Evolutionary conservation across 2,888 invertebrate genomes (phyloP).

Genomic region (Synanthedon vespiformis): DNA sequence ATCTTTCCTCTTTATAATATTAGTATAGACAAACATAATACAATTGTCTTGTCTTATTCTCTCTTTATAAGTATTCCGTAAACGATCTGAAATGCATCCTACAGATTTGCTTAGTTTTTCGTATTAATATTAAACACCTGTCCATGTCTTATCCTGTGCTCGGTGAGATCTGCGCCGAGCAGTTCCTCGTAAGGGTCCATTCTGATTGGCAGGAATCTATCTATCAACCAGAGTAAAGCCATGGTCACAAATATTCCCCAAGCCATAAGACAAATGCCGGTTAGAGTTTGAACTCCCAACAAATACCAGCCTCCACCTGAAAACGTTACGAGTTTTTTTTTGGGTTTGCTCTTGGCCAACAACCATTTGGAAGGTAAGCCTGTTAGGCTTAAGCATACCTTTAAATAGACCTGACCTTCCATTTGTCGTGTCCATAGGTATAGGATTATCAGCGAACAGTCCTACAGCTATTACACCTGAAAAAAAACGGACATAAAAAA

Average conservation of each 20-base stretch:
- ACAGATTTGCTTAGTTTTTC: too few relatives aligned
- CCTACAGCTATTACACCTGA: conserved; percentile 89
- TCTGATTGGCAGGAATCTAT: conserved; percentile 83
- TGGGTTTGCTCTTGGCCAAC: too few relatives aligned
- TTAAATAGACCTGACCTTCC: conserved; percentile 81
- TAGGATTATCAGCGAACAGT: conserved; percentile 87
- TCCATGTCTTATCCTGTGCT: conserved; percentile 84
- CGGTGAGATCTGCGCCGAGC: conserved; percentile 89
- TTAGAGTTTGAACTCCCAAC: conserved; percentile 83
- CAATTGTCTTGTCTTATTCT: too few relatives aligned
- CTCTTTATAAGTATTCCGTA: too few relatives aligned
- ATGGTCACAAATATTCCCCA: conserved; percentile 84
- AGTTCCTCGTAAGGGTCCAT: conserved; percentile 89
- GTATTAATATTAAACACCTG: conserved; percentile 47
- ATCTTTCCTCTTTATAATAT: too few relatives aligned
- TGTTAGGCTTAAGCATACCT: too few relatives aligned
- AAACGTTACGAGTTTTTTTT: neutral
- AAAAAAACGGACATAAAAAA: conserved; percentile 12
- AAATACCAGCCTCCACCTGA: conserved; percentile 89
- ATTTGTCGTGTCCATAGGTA: conserved; percentile 82
- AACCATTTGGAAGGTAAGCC: too few relatives aligned
- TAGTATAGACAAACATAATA: too few relatives aligned
- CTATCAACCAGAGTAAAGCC: conserved; percentile 80
- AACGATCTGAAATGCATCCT: too few relatives aligned
- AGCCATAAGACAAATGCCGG: conserved; percentile 75